Evolutionary conservation across 2,888 invertebrate species (phyloP).

Genomic region (Coelogynopora nodosa): DNA sequence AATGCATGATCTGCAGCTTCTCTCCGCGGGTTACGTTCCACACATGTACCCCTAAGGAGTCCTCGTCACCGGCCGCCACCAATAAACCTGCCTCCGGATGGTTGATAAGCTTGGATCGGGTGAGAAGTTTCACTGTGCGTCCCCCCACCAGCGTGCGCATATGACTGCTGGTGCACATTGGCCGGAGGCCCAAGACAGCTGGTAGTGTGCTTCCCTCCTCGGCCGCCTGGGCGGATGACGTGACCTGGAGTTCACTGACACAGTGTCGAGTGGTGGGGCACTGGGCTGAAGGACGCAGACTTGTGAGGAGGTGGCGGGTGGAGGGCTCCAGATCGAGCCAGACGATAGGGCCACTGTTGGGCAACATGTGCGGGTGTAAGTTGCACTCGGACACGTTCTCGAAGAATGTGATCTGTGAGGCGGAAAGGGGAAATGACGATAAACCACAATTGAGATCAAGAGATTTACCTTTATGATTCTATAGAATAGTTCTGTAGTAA

Average conservation of each 20-base stretch:
- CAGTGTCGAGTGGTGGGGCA: background rate
- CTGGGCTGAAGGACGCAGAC: background rate
- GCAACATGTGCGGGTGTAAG: background rate
- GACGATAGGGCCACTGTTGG: background rate
- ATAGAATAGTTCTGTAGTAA: too few species aligned
- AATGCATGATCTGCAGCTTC: background rate
- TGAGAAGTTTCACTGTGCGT: background rate
- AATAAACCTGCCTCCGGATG: background rate
- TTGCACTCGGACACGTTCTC: background rate
- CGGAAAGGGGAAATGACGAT: too few species aligned
- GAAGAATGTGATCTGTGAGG: background rate
- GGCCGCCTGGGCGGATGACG: background rate
- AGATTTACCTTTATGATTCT: too few species aligned
- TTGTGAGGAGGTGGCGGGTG: background rate
- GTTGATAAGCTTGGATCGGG: background rate
- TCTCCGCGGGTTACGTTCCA: conserved; percentile 1
- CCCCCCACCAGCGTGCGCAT: background rate
- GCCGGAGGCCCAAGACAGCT: too few species aligned
- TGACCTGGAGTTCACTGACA: background rate
- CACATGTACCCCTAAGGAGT: background rate
- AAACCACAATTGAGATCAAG: too few species aligned
- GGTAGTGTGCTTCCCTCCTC: background rate
- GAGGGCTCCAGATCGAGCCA: background rate
- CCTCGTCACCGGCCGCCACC: background rate
- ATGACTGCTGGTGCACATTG: background rate